Evolutionary conservation across 2,113 vertebrate species (phyloP).

Genomic region (Prunella himalayana): DNA sequence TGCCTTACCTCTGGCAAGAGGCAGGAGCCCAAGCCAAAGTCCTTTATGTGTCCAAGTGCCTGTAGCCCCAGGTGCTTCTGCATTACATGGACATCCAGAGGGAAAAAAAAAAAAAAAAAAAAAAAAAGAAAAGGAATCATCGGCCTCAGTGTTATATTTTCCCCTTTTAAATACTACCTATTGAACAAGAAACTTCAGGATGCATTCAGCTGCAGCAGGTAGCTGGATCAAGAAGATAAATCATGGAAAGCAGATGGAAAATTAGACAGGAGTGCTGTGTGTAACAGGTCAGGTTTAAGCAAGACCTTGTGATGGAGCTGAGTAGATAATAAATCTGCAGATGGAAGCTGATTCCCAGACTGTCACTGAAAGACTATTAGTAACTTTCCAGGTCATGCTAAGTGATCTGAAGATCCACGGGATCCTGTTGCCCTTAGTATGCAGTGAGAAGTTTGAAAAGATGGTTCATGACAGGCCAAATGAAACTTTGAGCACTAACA

Average conservation of each 20-base stretch:
- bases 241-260: background rate
- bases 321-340: background rate
- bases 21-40: background rate
- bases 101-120: background rate
- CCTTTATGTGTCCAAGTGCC: background rate
- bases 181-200: background rate
- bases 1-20: background rate
- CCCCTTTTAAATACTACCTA: background rate
- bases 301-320: background rate
- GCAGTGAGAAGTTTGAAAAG: constrained; percentile 1
- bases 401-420: background rate
- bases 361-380: background rate
- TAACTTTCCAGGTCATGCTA: background rate
- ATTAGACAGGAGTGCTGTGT: background rate
- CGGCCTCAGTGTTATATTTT: background rate
- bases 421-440: background rate
- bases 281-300: background rate
- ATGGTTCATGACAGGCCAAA: background rate
- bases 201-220: background rate
- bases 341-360: background rate
- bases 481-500: background rate
- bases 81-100: background rate
- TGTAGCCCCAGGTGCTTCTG: background rate
- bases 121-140: background rate
- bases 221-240: background rate